A percentile compares a stretch with the other conserved stretches of the same genome.
Evolutionary conservation across 2,113 vertebrate species (phyloP).

Genomic region (Galemys pyrenaicus): DNA sequence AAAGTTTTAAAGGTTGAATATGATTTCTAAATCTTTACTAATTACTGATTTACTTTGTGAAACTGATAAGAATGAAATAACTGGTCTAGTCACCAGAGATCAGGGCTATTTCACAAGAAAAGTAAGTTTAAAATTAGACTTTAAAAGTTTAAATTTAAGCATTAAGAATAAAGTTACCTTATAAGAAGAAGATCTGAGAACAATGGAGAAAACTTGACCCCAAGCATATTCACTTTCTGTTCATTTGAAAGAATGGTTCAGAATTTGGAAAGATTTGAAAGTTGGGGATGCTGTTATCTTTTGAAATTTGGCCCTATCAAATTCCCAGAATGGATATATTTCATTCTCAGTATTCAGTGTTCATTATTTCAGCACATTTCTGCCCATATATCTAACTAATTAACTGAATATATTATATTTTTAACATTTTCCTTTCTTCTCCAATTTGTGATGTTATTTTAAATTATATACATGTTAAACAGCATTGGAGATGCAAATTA

Average conservation of each 20-base stretch:
- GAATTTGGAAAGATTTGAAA: not conserved
- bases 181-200: not conserved
- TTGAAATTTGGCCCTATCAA: not conserved
- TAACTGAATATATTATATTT: not conserved
- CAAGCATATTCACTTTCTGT: not conserved
- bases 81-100: not conserved
- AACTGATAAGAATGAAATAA: not conserved
- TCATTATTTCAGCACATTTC: not conserved
- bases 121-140: not conserved
- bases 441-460: not conserved
- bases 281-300: not conserved
- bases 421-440: slow-evolving; percentile 16
- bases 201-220: not conserved
- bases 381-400: not conserved
- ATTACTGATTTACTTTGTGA: too few species aligned
- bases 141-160: not conserved
- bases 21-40: not conserved
- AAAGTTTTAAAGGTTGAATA: not conserved
- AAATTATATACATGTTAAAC: not conserved
- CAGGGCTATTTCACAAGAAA: not conserved
- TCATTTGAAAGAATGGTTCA: not conserved
- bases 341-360: not conserved
- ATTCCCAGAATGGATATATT: not conserved
- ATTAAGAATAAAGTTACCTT: not conserved
- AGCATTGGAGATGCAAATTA: not conserved